Base-by-base conservation (phyloP, 2,113 vertebrate genomes). In the Albula goreensis region DNA sequence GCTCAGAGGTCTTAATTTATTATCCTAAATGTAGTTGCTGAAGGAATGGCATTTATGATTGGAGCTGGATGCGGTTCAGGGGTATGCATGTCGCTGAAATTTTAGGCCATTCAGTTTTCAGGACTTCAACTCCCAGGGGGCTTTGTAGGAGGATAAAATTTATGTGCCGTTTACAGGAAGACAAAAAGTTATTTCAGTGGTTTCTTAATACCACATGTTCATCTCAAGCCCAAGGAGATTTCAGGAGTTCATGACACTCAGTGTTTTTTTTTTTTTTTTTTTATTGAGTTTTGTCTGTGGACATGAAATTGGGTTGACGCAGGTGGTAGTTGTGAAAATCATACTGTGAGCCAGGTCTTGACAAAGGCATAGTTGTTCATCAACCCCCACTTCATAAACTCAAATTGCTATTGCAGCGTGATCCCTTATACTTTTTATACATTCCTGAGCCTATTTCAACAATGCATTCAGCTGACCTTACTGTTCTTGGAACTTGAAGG, bases 1-100 rank as follows among this genome's bases (percentile, higher is more conserved):
- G 74, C 52, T 6, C 3, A 78, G 70, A 31, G 51, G 49, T 41
- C 52, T 78, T 85, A n/a, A 78, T 78, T 85, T 85, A 85, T 78
- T 85, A 77, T 56, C 11, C 48, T 53, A 78, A 78, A 51, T 25
- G 51, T 53, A 48, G 70, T 56, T 77, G 22, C 50, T 48, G 13
- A 78, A 41, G 17, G 17, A 25, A 4, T 10, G n/a, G 1, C 63
- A n/a, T 70, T n/a, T 70, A 3, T 22, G n/a, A 70, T 22, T 22
- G 8, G 22, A 70, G 3, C 8, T 17, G 15, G 17, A n/a, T n/a
- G 3, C 3, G 17, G 57, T 60, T 60, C 57, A 70, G 63, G 22
- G 63, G 19, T 70, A 70, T 17, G 63, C 22, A 56, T 9, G 63
- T 70, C 19, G 3, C 63, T 70, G 63, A 70, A n/a, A n/a, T 70